These are phyloP conservation scores for Lytechinus variegatus DNA, from an alignment of 35 echinoderm and acorn worm species.

Conservation along the genomic window DNA sequence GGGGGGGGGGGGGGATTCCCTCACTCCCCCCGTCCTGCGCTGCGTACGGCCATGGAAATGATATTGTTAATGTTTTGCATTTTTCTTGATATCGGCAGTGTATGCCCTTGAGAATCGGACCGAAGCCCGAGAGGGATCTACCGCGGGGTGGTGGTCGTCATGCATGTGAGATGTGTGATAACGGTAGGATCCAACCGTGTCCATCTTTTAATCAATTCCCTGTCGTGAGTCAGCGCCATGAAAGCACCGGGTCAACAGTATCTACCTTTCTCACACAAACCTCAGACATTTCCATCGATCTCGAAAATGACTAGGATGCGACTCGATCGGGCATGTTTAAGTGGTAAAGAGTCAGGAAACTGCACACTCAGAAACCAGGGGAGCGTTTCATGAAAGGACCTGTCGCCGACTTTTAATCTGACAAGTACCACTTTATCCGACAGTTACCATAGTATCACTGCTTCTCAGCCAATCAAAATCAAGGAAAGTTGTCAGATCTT, in stretches of 20 bases:
- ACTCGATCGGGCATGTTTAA: too few relatives aligned
- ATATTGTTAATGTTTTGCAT: neutral
- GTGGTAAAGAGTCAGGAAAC: too few relatives aligned
- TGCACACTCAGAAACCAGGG: too few relatives aligned
- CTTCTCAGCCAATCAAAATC: too few relatives aligned
- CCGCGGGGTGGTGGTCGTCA: constrained; percentile 59
- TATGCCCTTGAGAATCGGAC: constrained; percentile 64
- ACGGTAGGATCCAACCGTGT: constrained; percentile 74
- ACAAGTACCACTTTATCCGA: too few relatives aligned
- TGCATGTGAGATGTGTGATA: constrained; percentile 76
- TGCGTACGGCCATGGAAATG: too few relatives aligned
- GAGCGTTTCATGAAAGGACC: too few relatives aligned
- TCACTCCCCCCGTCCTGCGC: too few relatives aligned
- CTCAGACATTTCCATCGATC: neutral
- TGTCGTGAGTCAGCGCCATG: constrained; percentile 60
- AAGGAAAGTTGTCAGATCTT: too few relatives aligned
- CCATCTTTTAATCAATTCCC: constrained; percentile 70
- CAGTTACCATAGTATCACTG: too few relatives aligned
- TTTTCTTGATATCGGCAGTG: constrained; percentile 46
- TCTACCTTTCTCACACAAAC: constrained; percentile 85
- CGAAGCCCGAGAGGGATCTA: constrained; percentile 49
- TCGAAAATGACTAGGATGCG: neutral
- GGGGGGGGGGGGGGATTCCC: too few relatives aligned
- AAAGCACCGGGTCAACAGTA: constrained; percentile 82
- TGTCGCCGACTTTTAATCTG: too few relatives aligned